Base-by-base conservation (phyloP, 2,888 invertebrate species). In the Acleris laterana region DNA sequence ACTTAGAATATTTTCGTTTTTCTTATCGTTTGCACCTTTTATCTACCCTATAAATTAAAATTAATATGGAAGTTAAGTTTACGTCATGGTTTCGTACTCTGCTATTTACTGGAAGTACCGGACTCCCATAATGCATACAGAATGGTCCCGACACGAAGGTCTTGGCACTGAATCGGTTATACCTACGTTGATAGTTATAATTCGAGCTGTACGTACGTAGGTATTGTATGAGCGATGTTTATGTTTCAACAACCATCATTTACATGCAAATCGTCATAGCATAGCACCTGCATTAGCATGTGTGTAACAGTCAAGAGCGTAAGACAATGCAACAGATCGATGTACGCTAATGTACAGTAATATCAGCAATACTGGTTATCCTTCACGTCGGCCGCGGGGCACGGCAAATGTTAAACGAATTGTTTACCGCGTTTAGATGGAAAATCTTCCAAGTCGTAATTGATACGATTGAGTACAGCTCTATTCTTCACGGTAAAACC, bases 221-320 rank as follows among this genome's bases (percentile, higher is more conserved):
- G 46, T 49, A 60, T 52, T 59, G 58, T 16, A 25, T 38, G 56
- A 46, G 25, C 17, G 25, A 46, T 61, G 38, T 59, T 32, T 56
- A 32, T 65, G 56, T 63, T 63, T 68, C 50, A 56, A 51, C 42
- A 67, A 58, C 53, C 61, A 44, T 46, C 56, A 60, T 71, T 69
- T 63, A 68, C 67, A 72, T 72, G 71, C 68, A 69, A 70, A 70
- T 71, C 58, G 42, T 55, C 69, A 71, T 75, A 77, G 75, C 69
- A 71, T 75, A 77, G 75, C 82, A 82, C 75, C 79, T 81, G 79
- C 76, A 76, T 65, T 66, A 62, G 66, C 66, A 68, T 59, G 59
- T 55, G 58, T 48, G 55, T 68, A 60, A 20, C 11, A 32, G 32
- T 32, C 32, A 44, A 51, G 28, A 51, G 49, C 48, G 56, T 66